Conservation (phyloP, 2,888 invertebrate genomes). For the Galeopsomyia nigrocyanea region DNA sequence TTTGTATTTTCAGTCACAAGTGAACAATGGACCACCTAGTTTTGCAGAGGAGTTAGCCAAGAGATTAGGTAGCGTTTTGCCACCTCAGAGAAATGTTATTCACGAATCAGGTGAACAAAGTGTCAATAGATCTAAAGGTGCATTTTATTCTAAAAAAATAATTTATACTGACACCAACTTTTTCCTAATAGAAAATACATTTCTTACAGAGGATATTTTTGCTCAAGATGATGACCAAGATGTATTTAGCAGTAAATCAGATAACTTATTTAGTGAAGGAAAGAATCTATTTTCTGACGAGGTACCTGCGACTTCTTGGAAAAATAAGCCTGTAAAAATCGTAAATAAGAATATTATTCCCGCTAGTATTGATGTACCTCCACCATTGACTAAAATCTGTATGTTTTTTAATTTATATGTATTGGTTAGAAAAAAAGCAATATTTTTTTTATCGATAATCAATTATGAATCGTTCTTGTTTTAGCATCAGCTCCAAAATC, state of each 20-base stretch:
- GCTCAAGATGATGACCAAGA: slow-evolving; percentile 56
- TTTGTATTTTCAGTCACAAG: slow-evolving; percentile 47
- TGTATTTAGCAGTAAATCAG: slow-evolving; percentile 55
- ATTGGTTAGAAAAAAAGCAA: neutral
- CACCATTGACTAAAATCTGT: slow-evolving; percentile 63
- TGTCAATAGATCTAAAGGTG: slow-evolving; percentile 61
- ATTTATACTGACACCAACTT: too few relatives aligned
- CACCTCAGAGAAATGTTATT: slow-evolving; percentile 68
- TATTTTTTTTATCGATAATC: slow-evolving; percentile 6
- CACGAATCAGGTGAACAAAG: slow-evolving; percentile 57
- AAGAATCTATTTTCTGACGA: slow-evolving; percentile 59
- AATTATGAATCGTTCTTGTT: slow-evolving; percentile 35
- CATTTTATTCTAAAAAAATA: neutral
- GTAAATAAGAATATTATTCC: slow-evolving; percentile 63
- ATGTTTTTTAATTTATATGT: slow-evolving; percentile 44
- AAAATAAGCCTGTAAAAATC: slow-evolving; percentile 51
- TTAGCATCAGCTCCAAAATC: slow-evolving; percentile 63
- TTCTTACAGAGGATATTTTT: slow-evolving; percentile 60
- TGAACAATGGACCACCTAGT: slow-evolving; percentile 62
- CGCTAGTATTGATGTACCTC: slow-evolving; percentile 65
- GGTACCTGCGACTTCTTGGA: slow-evolving; percentile 56
- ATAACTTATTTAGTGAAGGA: slow-evolving; percentile 55
- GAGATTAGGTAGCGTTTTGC: slow-evolving; percentile 71
- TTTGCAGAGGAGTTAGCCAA: slow-evolving; percentile 77
- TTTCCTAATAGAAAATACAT: slow-evolving; percentile 4